These are phyloP conservation scores for Andrena hattorfiana DNA, from an alignment of 2,888 invertebrate species.

Conservation along the genomic window DNA sequence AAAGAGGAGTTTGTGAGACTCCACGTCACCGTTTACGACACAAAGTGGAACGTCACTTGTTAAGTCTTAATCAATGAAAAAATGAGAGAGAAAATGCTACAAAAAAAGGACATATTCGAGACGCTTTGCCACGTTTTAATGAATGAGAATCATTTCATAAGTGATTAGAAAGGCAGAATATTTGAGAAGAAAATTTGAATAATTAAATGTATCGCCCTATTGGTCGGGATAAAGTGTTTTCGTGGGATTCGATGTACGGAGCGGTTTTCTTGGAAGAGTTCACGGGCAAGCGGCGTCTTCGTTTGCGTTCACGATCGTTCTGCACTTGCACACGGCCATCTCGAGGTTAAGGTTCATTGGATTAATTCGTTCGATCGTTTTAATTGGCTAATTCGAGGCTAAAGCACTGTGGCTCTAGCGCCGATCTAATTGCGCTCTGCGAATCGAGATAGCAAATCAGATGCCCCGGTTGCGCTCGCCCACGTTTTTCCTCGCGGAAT, in stretches of 20 bases:
- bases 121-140: neutral
- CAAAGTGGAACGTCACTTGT: too few species aligned
- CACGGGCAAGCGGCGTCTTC: constrained; percentile 32
- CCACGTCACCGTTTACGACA: too few species aligned
- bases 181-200: too few species aligned
- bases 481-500: too few species aligned
- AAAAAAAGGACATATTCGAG: too few species aligned
- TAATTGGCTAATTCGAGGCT: constrained; percentile 65
- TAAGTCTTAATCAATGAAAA: too few species aligned
- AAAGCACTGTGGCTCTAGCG: constrained; percentile 53
- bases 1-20: too few species aligned
- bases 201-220: neutral
- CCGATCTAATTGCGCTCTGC: constrained; percentile 51
- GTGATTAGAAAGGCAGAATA: neutral
- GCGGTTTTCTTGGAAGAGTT: constrained; percentile 47
- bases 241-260: neutral
- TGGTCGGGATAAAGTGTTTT: neutral
- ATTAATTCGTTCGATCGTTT: constrained; percentile 65
- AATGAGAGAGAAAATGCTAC: too few species aligned
- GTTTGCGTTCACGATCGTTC: constrained; percentile 45
- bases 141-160: neutral
- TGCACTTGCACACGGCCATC: constrained; percentile 53
- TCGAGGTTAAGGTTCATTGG: constrained; percentile 67
- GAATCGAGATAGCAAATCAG: constrained; percentile 48
- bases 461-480: neutral